phyloP scores from a whole-genome alignment of 2,888 invertebrate genomes.

The Pomacea canaliculata region DNA sequence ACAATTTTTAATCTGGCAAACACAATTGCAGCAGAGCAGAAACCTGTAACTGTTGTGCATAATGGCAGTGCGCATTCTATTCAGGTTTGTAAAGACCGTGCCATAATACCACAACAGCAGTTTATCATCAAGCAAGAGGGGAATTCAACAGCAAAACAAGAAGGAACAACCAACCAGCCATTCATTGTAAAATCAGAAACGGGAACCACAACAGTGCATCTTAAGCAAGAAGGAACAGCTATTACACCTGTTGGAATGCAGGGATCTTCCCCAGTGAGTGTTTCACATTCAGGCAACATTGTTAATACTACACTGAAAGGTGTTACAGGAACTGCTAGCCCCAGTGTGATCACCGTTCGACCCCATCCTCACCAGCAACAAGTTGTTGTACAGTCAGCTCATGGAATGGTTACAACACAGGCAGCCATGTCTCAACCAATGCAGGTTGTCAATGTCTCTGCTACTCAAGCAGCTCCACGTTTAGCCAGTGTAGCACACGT shows the following conservation, averaged over 20 bases:
- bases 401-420: conserved; percentile 51
- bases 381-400: conserved; percentile 49
- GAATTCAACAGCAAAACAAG: conserved; percentile 30
- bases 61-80: conserved; percentile 42
- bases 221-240: conserved; percentile 25
- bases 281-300: conserved; percentile 22
- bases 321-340: conserved; percentile 35
- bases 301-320: conserved; percentile 34
- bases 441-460: conserved; percentile 48
- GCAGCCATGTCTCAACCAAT: conserved; percentile 41
- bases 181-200: conserved; percentile 35
- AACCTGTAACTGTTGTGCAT: conserved; percentile 54
- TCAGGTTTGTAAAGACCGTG: conserved; percentile 34
- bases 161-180: conserved; percentile 36
- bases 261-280: conserved; percentile 20
- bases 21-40: conserved; percentile 62
- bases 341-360: conserved; percentile 58
- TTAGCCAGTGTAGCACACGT: conserved; percentile 27
- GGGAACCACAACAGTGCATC: conserved; percentile 20
- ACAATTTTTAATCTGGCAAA: conserved; percentile 60
- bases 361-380: conserved; percentile 48
- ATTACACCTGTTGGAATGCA: conserved; percentile 23
- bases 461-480: conserved; percentile 31
- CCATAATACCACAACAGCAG: conserved; percentile 37
- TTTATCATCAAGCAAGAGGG: conserved; percentile 42